A percentile compares a stretch with the other conserved stretches of the same genome.
These are phyloP conservation scores for Atlantisia rogersi DNA, from an alignment of 2,113 vertebrate species.

Conservation along the genomic window DNA sequence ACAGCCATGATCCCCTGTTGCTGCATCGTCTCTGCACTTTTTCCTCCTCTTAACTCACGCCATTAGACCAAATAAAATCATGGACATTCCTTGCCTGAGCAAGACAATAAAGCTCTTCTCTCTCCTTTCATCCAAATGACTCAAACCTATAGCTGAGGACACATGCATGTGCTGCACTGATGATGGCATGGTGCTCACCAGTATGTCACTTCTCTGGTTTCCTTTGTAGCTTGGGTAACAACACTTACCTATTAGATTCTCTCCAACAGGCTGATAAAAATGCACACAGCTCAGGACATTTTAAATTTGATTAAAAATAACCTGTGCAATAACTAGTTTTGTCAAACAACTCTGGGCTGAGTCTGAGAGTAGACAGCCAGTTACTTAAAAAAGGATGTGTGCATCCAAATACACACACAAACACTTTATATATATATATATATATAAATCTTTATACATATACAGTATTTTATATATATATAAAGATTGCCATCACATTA, in stretches of 20 bases:
- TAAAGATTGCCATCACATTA: slow-evolving; percentile 84
- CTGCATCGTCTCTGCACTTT: background rate
- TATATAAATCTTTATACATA: slow-evolving; percentile 52
- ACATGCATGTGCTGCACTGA: background rate
- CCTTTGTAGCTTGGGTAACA: slow-evolving; percentile 29
- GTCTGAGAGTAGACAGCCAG: slow-evolving; percentile 24
- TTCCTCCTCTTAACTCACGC: slow-evolving; percentile 12
- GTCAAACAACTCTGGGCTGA: slow-evolving; percentile 30
- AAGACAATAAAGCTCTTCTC: background rate
- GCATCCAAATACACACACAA: slow-evolving; percentile 53
- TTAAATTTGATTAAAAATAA: slow-evolving; percentile 13
- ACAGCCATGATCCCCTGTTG: slow-evolving; percentile 52
- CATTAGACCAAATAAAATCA: background rate
- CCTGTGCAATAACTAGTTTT: slow-evolving; percentile 23
- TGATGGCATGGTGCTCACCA: background rate
- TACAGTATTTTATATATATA: slow-evolving; percentile 65
- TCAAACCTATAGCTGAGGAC: background rate
- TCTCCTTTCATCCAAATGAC: slow-evolving; percentile 6
- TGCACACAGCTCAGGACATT: background rate
- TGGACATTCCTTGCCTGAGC: background rate
- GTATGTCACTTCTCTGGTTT: slow-evolving; percentile 9
- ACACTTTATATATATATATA: slow-evolving; percentile 55
- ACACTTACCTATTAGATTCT: slow-evolving; percentile 7
- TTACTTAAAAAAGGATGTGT: slow-evolving; percentile 54
- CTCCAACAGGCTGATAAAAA: slow-evolving; percentile 60